Conservation (phyloP, 2,888 invertebrate species). For the Drosophila multiciliata region DNA sequence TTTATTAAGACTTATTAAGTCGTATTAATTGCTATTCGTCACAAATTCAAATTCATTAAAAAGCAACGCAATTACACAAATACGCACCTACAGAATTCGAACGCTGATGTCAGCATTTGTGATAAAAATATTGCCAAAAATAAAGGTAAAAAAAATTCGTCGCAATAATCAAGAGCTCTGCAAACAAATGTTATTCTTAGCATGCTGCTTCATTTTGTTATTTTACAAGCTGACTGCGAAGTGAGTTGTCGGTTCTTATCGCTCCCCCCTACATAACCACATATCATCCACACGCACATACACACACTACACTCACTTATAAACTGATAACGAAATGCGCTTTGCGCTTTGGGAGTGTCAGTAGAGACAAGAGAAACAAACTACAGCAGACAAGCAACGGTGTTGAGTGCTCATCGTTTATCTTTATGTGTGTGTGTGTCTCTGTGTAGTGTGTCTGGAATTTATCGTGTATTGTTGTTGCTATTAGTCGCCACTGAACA, state of each 20-base stretch:
- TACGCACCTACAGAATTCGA: neutral
- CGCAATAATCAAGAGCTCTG: slow-evolving; percentile 33
- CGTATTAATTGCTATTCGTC: slow-evolving; percentile 3
- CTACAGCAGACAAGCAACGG: slow-evolving; percentile 8
- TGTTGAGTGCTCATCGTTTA: slow-evolving; percentile 51
- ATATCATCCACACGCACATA: neutral
- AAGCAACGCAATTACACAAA: neutral
- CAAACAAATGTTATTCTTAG: slow-evolving; percentile 55
- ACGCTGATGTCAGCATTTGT: slow-evolving; percentile 47
- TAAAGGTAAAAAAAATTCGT: slow-evolving; percentile 19
- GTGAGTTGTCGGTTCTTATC: slow-evolving; percentile 64
- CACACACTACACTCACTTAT: neutral
- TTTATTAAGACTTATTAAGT: neutral
- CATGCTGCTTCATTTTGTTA: slow-evolving; percentile 21
- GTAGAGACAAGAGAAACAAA: slow-evolving; percentile 30
- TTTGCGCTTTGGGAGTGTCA: slow-evolving; percentile 34
- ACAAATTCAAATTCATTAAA: slow-evolving; percentile 34
- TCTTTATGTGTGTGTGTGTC: slow-evolving; percentile 28
- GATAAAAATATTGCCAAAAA: slow-evolving; percentile 32
- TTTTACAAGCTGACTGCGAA: slow-evolving; percentile 15
- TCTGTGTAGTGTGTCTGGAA: neutral
- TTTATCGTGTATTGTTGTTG: slow-evolving; percentile 40
- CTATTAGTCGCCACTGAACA: slow-evolving; percentile 36
- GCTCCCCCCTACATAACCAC: slow-evolving; percentile 13
- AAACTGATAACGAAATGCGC: slow-evolving; percentile 59